These are phyloP conservation scores for Phenganax subtilis DNA, from an alignment of 92 coral and sea anemone genomes.

Conservation along the genomic window DNA sequence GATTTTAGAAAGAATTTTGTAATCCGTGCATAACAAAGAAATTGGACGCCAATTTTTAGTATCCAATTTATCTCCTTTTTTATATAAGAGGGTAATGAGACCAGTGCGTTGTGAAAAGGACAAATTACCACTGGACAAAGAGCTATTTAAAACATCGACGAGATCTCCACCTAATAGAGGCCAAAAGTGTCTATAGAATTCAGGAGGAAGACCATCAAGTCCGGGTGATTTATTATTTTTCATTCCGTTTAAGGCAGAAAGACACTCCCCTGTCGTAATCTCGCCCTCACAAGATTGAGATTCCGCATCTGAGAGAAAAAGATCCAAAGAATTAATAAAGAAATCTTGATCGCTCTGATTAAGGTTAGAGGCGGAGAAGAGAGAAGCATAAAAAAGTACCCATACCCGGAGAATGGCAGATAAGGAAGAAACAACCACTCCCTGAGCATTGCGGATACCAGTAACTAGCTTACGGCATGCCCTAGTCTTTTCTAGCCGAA, in stretches of 20 bases:
- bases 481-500: neutral
- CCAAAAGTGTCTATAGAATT: constrained; percentile 53
- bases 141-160: constrained; percentile 35
- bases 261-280: constrained; percentile 35
- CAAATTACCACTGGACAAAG: constrained; percentile 2
- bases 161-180: constrained; percentile 42
- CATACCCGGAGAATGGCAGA: constrained; percentile 6
- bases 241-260: constrained; percentile 41
- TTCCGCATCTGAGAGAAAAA: neutral
- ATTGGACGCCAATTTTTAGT: constrained; percentile 62
- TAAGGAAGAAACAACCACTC: neutral
- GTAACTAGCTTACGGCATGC: neutral
- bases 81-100: constrained; percentile 41
- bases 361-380: neutral
- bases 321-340: neutral
- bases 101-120: constrained; percentile 43
- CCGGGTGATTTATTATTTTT: constrained; percentile 47
- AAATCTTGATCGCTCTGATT: neutral
- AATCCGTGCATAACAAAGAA: constrained; percentile 46
- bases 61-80: constrained; percentile 40
- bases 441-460: neutral
- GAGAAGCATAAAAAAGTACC: neutral
- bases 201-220: constrained; percentile 55
- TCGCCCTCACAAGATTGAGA: constrained; percentile 41
- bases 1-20: constrained; percentile 37